Conservation (phyloP, 2,888 invertebrate species). For the Pseudanteris insignis region DNA sequence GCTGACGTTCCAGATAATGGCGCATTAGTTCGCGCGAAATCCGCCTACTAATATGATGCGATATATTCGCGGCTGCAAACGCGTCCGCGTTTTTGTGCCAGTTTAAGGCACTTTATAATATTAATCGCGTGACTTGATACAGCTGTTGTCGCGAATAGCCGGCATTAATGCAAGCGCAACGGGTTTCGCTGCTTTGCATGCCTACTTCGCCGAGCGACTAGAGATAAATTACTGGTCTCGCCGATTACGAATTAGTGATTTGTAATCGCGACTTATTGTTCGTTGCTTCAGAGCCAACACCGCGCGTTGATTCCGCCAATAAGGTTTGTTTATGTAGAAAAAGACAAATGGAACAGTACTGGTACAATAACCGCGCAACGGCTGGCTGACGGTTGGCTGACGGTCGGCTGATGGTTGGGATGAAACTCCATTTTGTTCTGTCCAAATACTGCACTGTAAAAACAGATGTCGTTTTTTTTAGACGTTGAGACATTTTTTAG, state of each 20-base stretch:
- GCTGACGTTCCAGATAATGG: conserved; percentile 46
- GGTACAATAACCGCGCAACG: too few species aligned
- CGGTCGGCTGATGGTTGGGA: too few species aligned
- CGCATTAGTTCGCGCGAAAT: conserved; percentile 40
- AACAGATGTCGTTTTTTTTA: too few species aligned
- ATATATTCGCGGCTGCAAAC: conserved; percentile 36
- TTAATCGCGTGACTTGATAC: conserved; percentile 30
- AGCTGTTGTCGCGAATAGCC: conserved; percentile 40
- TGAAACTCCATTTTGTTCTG: too few species aligned
- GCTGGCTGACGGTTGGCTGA: too few species aligned
- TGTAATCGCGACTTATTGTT: conserved; percentile 5
- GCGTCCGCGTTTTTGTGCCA: conserved; percentile 40
- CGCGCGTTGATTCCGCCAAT: too few species aligned
- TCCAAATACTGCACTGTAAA: too few species aligned
- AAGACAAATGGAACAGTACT: too few species aligned
- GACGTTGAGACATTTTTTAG: too few species aligned
- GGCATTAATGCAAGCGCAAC: conserved; percentile 27
- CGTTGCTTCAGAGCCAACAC: too few species aligned
- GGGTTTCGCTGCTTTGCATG: conserved; percentile 23
- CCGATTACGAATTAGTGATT: conserved; percentile 25
- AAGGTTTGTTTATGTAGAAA: too few species aligned
- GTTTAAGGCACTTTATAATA: conserved; percentile 40
- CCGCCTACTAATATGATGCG: conserved; percentile 44
- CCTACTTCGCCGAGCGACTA: conserved; percentile 28
- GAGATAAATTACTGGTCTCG: conserved; percentile 33